These are phyloP conservation scores for Drosophila nigrodunni DNA, from an alignment of 1,140 invertebrate genomes.

Conservation along the genomic window DNA sequence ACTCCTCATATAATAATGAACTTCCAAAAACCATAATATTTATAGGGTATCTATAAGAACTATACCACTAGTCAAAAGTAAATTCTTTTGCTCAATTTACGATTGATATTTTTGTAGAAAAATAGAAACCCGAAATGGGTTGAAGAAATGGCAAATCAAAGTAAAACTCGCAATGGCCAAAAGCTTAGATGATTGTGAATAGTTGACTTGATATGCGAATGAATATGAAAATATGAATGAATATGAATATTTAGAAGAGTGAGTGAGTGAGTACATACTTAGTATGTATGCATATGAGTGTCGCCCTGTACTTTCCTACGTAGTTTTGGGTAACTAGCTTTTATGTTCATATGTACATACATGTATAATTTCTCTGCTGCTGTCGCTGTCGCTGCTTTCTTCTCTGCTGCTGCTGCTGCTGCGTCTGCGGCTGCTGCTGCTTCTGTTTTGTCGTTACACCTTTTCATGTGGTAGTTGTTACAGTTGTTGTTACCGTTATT, in stretches of 20 bases:
- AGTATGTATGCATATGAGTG: conserved; percentile 11
- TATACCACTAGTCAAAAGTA: too few relatives aligned
- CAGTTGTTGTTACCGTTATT: conserved; percentile 16
- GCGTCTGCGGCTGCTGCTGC: conserved; percentile 52
- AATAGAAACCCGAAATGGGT: neutral
- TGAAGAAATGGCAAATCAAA: conserved; percentile 8
- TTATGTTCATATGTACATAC: conserved; percentile 25
- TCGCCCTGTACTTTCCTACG: too few relatives aligned
- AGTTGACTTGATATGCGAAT: conserved; percentile 8
- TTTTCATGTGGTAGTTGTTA: conserved; percentile 29
- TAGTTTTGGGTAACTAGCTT: conserved; percentile 7
- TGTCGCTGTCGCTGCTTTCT: neutral
- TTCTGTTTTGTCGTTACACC: conserved; percentile 67
- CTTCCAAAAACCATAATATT: too few relatives aligned
- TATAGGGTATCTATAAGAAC: neutral
- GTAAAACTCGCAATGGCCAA: conserved; percentile 2
- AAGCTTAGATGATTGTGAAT: conserved; percentile 31
- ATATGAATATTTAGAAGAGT: conserved; percentile 9
- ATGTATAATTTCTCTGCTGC: conserved; percentile 15
- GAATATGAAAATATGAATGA: conserved; percentile 5
- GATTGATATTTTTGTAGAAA: conserved; percentile 17
- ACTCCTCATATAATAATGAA: too few relatives aligned
- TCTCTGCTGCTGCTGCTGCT: conserved; percentile 40
- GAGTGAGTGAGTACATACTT: neutral
- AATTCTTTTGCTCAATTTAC: neutral